phyloP scores from a whole-genome alignment of 1,140 invertebrate species.

The Drosophila arawakana region DNA sequence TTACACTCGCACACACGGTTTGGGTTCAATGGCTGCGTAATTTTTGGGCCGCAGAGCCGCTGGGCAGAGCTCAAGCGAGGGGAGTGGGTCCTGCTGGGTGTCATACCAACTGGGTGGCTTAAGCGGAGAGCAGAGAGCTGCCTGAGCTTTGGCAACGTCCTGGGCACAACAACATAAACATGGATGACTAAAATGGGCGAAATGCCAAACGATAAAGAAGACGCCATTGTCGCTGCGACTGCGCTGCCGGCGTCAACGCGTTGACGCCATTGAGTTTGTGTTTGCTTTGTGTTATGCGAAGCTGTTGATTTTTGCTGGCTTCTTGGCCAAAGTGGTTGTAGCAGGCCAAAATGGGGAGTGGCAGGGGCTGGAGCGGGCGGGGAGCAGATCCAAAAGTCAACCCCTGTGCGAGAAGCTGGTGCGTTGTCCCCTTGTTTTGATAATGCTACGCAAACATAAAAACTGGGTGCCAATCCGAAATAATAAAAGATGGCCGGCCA shows the following conservation, averaged over 20 bases:
- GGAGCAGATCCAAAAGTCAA: constrained; percentile 47
- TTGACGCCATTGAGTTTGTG: constrained; percentile 40
- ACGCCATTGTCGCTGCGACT: constrained; percentile 53
- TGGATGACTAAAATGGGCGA: constrained; percentile 82
- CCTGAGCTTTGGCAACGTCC: constrained; percentile 46
- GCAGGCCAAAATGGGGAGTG: neutral
- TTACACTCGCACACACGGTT: constrained; percentile 21
- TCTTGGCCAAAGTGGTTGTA: constrained; percentile 31
- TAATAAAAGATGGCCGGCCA: constrained; percentile 82
- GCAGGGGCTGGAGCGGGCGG: neutral
- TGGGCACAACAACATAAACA: constrained; percentile 72
- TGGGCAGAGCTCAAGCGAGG: constrained; percentile 41
- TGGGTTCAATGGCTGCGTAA: constrained; percentile 79
- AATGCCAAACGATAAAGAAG: constrained; percentile 83
- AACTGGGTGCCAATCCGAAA: constrained; percentile 82
- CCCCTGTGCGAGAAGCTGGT: constrained; percentile 53
- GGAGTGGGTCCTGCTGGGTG: constrained; percentile 1
- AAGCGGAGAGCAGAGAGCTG: constrained; percentile 16
- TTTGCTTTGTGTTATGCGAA: constrained; percentile 67
- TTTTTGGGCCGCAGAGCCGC: constrained; percentile 69
- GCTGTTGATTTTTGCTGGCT: constrained; percentile 49
- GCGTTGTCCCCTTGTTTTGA: constrained; percentile 81
- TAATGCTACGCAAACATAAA: constrained; percentile 83
- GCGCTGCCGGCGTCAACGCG: neutral
- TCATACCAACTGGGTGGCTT: constrained; percentile 41